A percentile compares a stretch with the other conserved stretches of the same genome.
Conservation (phyloP, 2,888 invertebrate species). For the Eupithecia subumbrata region DNA sequence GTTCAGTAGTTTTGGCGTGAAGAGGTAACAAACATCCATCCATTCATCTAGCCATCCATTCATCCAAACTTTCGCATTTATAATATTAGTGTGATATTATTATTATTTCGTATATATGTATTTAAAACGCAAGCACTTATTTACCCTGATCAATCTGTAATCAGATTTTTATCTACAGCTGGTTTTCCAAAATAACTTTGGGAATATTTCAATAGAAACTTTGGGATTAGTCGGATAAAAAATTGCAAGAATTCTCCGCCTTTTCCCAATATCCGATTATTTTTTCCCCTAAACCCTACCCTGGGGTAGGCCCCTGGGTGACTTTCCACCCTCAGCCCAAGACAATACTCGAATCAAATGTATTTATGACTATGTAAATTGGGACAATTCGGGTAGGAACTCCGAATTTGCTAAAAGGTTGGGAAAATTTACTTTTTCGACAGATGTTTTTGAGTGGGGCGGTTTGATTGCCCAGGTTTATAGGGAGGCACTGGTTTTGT, state of each 20-base stretch:
- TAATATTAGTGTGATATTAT: too few relatives aligned
- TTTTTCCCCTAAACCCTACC: conserved; percentile 20
- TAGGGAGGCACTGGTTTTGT: conserved; percentile 34
- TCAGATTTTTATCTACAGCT: too few relatives aligned
- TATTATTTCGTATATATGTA: too few relatives aligned
- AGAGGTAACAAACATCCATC: too few relatives aligned
- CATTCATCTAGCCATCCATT: too few relatives aligned
- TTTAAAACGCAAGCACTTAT: too few relatives aligned
- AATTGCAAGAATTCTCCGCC: not conserved
- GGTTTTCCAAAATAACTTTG: too few relatives aligned
- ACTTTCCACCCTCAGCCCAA: conserved; percentile 49
- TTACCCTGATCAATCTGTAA: too few relatives aligned
- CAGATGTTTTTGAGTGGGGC: conserved; percentile 61
- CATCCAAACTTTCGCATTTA: too few relatives aligned
- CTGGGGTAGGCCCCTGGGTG: conserved; percentile 37
- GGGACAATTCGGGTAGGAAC: conserved; percentile 66
- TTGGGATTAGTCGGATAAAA: not conserved
- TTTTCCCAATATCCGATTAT: not conserved
- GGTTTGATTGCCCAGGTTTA: conserved; percentile 51
- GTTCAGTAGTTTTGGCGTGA: too few relatives aligned
- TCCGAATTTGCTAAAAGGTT: conserved; percentile 65
- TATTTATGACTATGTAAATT: conserved; percentile 84
- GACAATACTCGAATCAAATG: conserved; percentile 71
- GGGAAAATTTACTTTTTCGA: conserved; percentile 57
- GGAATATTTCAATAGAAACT: too few relatives aligned